phyloP scores from a whole-genome alignment of 92 coral and sea anemone species.

The Porites divaricata region DNA sequence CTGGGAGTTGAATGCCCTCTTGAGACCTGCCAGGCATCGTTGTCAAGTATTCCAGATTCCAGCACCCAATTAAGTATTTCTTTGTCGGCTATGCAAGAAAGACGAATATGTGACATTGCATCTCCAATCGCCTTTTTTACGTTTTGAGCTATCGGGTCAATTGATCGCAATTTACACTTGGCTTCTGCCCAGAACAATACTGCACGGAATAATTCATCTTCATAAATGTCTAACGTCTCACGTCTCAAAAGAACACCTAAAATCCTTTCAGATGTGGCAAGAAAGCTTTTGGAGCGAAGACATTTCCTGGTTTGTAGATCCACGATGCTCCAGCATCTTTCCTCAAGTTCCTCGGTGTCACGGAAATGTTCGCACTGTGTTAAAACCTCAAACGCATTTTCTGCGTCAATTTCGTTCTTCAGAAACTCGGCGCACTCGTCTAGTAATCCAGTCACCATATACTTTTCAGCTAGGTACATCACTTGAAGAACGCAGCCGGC shows the following conservation, averaged over 20 bases:
- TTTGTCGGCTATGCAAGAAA: slow-evolving; percentile 1
- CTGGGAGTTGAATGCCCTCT: neutral
- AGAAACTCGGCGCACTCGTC: slow-evolving; percentile 59
- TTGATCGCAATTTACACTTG: slow-evolving; percentile 19
- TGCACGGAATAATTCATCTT: slow-evolving; percentile 58
- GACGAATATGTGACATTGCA: slow-evolving; percentile 26
- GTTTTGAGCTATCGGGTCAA: slow-evolving; percentile 32
- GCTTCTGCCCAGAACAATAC: slow-evolving; percentile 63
- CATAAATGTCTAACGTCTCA: slow-evolving; percentile 60
- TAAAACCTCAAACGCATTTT: slow-evolving; percentile 60
- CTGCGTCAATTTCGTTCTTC: slow-evolving; percentile 47
- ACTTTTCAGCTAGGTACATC: slow-evolving; percentile 74
- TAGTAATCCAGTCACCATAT: slow-evolving; percentile 62
- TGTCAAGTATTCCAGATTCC: slow-evolving; percentile 7
- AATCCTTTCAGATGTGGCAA: slow-evolving; percentile 38
- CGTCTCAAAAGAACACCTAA: slow-evolving; percentile 53
- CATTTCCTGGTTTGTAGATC: slow-evolving; percentile 60
- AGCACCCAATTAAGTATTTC: slow-evolving; percentile 13
- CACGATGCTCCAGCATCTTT: slow-evolving; percentile 68
- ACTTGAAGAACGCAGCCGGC: slow-evolving; percentile 56
- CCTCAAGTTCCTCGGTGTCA: slow-evolving; percentile 58
- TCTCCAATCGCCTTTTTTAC: slow-evolving; percentile 1
- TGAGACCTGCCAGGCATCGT: neutral
- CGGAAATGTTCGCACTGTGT: slow-evolving; percentile 53
- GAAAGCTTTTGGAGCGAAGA: slow-evolving; percentile 53